These are phyloP conservation scores for Rhagoletis pomonella DNA, from an alignment of 1,140 invertebrate genomes.

Conservation along the genomic window DNA sequence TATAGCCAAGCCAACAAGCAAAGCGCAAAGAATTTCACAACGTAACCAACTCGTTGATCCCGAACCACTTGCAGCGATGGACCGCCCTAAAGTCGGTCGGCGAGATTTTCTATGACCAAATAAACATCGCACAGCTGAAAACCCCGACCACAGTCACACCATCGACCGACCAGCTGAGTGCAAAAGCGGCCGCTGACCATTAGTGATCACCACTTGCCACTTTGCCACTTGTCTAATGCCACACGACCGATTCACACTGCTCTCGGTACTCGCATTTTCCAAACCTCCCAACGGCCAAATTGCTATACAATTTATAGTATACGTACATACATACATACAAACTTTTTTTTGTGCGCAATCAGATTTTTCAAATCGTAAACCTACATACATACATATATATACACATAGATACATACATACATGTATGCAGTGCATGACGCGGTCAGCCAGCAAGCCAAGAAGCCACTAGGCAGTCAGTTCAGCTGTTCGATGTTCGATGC, in stretches of 20 bases:
- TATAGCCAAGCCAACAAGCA: neutral
- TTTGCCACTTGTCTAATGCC: neutral
- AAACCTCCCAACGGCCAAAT: neutral
- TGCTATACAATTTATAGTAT: neutral
- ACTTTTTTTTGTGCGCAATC: slow-evolving; percentile 27
- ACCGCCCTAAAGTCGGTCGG: neutral
- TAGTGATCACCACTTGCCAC: slow-evolving; percentile 14
- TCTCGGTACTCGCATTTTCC: neutral
- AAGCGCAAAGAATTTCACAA: slow-evolving; percentile 22
- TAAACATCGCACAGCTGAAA: neutral
- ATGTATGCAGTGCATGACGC: neutral
- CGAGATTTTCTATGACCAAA: neutral
- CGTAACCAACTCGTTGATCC: neutral
- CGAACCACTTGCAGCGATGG: neutral
- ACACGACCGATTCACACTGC: neutral
- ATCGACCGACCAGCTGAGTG: too few species aligned
- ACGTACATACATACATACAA: too few species aligned
- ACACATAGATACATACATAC: too few species aligned
- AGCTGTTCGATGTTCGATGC: slow-evolving; percentile 8
- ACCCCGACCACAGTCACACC: slow-evolving; percentile 38
- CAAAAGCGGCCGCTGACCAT: neutral
- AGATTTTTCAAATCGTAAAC: slow-evolving; percentile 11
- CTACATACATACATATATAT: neutral
- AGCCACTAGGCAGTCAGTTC: neutral
- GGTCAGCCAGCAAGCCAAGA: neutral